Evolutionary conservation across 2,888 invertebrate species (phyloP), one percentile per base, ranked within the genome.

Genomic region (Spilarctia lutea): DNA sequence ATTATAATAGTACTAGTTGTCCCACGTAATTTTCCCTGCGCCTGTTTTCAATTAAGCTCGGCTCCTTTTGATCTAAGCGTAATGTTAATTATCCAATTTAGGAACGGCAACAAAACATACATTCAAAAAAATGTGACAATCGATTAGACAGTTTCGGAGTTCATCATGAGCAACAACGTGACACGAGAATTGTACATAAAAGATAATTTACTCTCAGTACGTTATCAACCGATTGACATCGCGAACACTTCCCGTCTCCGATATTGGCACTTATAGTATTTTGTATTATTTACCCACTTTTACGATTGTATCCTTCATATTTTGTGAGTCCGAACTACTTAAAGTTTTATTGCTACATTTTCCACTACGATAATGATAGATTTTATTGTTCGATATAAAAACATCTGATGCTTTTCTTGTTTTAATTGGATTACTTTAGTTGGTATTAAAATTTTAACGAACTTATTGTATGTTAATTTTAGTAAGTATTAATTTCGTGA

Each of bases 191-290:
- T 35, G 7, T 6, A 3, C 0, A 7, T 39, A 39, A 39, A 39
- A 39, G 11, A 39, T n/a, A 35, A 24, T 30, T 45, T 67, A 8
- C 65, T 42, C 73, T 42, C 39, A 63, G 82, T 94, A 86, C 86
- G 72, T 68, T 86, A 2, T 83, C 66, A 81, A 3, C 92, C 77
- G 89, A 71, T 78, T 35, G 4, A 65, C 72, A 80, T 86, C 86
- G 84, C 86, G 88, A 87, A 87, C 87, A 88, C 86, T 87, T 87
- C 88, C 87, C 88, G 88, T 90, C 92, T 90, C 86, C 92, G 92
- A 94, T 95, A 95, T 93, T 90, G 92, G 90, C 93, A 94, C 94
- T 95, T 95, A 96, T 94, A 94, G 95, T 96, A 95, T 96, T 95
- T 95, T 95, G 95, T 95, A 95, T 94, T 95, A 95, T 95, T 95